Percentiles rank a stretch among this genome's conserved stretches.
phyloP scores from a whole-genome alignment of 2,888 invertebrate species.

The Nasonia oneida region DNA sequence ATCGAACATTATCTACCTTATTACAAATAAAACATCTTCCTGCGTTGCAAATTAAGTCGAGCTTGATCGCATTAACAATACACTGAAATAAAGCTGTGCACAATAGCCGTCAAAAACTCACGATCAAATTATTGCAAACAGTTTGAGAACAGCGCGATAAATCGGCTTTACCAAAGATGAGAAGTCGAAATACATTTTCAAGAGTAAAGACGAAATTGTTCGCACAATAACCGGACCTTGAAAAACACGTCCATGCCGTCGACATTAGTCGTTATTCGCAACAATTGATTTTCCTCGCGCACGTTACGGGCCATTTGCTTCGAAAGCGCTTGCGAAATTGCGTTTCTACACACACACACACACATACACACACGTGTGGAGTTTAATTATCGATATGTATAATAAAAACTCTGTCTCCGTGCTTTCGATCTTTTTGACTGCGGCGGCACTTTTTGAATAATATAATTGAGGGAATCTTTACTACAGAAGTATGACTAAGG shows the following conservation, averaged over 20 bases:
- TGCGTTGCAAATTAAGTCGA: no score
- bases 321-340: slow-evolving; percentile 11
- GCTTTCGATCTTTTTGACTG: no score
- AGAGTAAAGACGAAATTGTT: not conserved
- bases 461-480: no score
- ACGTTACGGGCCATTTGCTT: not conserved
- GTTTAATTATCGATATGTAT: slow-evolving; percentile 34
- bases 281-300: not conserved
- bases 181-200: not conserved
- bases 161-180: not conserved
- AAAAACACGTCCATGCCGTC: slow-evolving; percentile 13
- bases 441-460: no score
- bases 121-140: not conserved
- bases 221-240: not conserved
- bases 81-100: no score
- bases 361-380: not conserved
- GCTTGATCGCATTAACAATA: no score
- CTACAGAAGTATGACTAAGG: no score
- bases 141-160: not conserved
- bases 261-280: not conserved
- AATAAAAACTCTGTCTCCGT: not conserved
- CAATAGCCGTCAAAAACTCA: not conserved
- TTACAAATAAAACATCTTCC: no score
- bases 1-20: no score
- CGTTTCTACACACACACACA: not conserved